phyloP scores from a whole-genome alignment of 2,797 vertebrate species.

The Discoglossus pictus region DNA sequence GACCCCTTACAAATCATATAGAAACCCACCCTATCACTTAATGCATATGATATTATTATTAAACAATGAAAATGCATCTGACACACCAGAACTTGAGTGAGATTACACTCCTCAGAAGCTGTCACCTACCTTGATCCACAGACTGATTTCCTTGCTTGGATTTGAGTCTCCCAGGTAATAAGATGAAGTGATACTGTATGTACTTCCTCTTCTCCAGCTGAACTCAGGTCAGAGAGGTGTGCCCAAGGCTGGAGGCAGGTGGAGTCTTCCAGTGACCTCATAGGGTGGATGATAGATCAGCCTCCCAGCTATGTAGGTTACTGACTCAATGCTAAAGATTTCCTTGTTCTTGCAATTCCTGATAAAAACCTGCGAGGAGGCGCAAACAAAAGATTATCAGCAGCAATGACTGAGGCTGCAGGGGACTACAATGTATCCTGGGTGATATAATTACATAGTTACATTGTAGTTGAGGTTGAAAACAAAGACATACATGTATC shows the following conservation, averaged over 20 bases:
- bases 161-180: not conserved
- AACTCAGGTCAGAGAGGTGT: conserved; percentile 36
- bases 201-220: conserved; percentile 31
- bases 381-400: not conserved
- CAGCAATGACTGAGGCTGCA: no score
- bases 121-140: conserved; percentile 16
- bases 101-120: not conserved
- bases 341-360: not conserved
- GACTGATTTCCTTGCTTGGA: no score
- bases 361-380: conserved; percentile 4
- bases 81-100: no score
- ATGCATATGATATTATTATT: no score
- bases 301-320: conserved; percentile 29
- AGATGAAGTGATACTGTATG: not conserved
- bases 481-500: no score
- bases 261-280: conserved; percentile 9
- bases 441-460: no score
- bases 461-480: no score
- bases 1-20: no score
- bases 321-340: conserved; percentile 16
- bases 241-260: conserved; percentile 26
- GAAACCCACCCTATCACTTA: no score
- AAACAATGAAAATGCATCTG: no score
- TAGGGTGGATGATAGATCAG: not conserved
- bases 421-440: no score